Evolutionary conservation across 1,140 invertebrate species (phyloP), one percentile per base, ranked within the genome.

Genomic region (Listronotus bonariensis): DNA sequence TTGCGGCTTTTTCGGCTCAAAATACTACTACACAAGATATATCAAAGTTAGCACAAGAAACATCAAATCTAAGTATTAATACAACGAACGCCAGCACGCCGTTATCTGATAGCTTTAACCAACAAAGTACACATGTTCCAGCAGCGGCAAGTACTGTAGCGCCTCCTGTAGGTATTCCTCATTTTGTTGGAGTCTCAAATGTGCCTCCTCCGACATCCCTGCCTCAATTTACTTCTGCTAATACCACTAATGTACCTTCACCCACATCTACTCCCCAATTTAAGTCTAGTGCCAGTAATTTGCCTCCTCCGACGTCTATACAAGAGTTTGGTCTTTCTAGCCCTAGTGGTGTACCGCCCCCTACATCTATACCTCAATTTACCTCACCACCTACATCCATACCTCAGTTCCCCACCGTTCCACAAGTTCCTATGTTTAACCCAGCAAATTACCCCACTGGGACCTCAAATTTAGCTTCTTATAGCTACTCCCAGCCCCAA

Each of bases 341-440:
- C 14, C 12, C 12, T 6, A 15, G n/a, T 15, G 14, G 6, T 18
- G 7, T 15, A 14, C 41, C 41, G 7, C 45, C 61, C 20, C 41
- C 38, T 34, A 34, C 12, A 11, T 49, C 32, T 14, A 6, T 46
- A n/a, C 41, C 60, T 12, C 42, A 46, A 14, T 46, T 46, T 54
- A 26, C 45, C n/a, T 40, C 58, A 41, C 42, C 65, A 38, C 34
- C 46, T 10, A 15, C 36, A 8, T 31, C 20, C 31, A 20, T 56
- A 14, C 54, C 54, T 14, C 34, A 38, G 26, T n/a, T 38, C 3
- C 59, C 59, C 7, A 45, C 31, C 6, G 20, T 53, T 43, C 59
- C 59, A 8, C 52, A 46, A 49, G 38, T 63, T 4, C 45, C 61
- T 26, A 63, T 56, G 52, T 68, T 51, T 55, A 68, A 68, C 45